Evolutionary conservation across 1,140 invertebrate genomes (phyloP).

Genomic region (Drosophila varians): DNA sequence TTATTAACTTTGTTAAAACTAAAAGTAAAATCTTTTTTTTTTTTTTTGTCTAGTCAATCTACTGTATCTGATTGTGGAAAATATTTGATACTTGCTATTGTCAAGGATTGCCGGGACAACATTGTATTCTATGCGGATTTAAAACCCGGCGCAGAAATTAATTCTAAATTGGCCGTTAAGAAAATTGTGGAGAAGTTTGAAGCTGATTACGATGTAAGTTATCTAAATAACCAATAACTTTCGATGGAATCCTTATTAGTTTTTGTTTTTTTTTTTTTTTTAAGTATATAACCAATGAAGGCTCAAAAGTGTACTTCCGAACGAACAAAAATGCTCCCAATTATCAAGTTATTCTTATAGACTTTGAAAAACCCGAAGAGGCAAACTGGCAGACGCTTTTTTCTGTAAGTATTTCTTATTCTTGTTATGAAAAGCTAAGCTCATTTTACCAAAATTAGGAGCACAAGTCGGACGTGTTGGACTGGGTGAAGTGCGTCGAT

Average conservation of each 20-base stretch:
- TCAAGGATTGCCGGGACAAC: slow-evolving; percentile 95
- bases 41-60: slow-evolving; percentile 76
- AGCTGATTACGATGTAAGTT: slow-evolving; percentile 95
- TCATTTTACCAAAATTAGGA: slow-evolving; percentile 85
- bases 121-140: slow-evolving; percentile 93
- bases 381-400: slow-evolving; percentile 94
- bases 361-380: slow-evolving; percentile 91
- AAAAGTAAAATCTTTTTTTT: background rate
- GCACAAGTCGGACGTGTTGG: slow-evolving; percentile 93
- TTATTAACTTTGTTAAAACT: background rate
- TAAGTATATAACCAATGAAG: slow-evolving; percentile 96
- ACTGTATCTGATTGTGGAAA: slow-evolving; percentile 95
- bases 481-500: slow-evolving; percentile 93
- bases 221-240: too few species aligned
- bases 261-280: slow-evolving; percentile 35
- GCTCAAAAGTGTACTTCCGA: slow-evolving; percentile 92
- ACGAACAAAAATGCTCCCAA: slow-evolving; percentile 98
- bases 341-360: slow-evolving; percentile 94
- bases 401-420: slow-evolving; percentile 80
- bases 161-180: slow-evolving; percentile 87
- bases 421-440: background rate
- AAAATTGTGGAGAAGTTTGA: slow-evolving; percentile 95
- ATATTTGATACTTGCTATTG: slow-evolving; percentile 92
- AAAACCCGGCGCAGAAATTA: slow-evolving; percentile 87
- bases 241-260: too few species aligned